A percentile compares a stretch with the other conserved stretches of the same genome.
Evolutionary conservation across 2,888 invertebrate genomes (phyloP).

Genomic region (Spodoptera picta): DNA sequence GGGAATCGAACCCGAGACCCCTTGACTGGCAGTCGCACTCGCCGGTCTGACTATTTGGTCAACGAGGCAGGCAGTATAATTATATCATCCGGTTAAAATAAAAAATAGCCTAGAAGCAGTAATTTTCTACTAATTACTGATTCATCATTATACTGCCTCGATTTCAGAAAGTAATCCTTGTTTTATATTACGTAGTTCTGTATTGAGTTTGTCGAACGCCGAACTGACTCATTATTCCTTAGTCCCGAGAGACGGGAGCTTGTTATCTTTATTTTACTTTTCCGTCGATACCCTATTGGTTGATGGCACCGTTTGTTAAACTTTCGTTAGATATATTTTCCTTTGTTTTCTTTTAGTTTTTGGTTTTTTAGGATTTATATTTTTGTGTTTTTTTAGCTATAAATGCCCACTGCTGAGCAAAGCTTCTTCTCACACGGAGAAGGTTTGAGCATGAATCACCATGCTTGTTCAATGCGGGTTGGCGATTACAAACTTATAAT

Average conservation of each 20-base stretch:
- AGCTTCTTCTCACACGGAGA: no score
- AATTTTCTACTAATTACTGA: no score
- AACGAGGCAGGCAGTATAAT: no score
- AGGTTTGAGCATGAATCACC: no score
- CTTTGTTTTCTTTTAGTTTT: conserved; percentile 1
- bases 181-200: conserved; percentile 24
- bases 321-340: conserved; percentile 8
- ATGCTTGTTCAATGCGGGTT: no score
- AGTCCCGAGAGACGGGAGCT: conserved; percentile 33
- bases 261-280: conserved; percentile 49
- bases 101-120: no score
- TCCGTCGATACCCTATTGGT: conserved; percentile 11
- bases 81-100: no score
- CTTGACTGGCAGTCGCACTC: no score
- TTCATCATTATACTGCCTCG: conserved; percentile 4
- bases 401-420: no score
- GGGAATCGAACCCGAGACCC: no score
- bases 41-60: no score
- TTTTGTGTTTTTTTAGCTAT: neutral
- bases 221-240: conserved; percentile 40
- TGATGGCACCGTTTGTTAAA: conserved; percentile 32
- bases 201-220: conserved; percentile 34
- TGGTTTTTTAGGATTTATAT: neutral
- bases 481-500: no score
- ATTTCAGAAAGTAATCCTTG: conserved; percentile 30